Evolutionary conservation across 2,888 invertebrate species (phyloP), one percentile per base, ranked within the genome.

Genomic region (Eupithecia insigniata): DNA sequence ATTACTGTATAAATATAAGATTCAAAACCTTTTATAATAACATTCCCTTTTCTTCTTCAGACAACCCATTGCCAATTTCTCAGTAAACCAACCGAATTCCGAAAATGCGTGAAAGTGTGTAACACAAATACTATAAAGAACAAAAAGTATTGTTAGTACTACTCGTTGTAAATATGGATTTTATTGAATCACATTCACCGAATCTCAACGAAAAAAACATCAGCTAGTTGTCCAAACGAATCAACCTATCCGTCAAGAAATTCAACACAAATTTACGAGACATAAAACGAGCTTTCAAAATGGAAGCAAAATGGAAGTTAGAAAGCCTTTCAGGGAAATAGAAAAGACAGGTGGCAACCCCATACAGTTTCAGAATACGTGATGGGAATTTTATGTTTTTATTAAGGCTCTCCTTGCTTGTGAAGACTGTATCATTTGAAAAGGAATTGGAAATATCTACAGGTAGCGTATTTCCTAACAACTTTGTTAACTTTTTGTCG

Each of bases 181-280:
- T 62, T 32, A 62, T 62, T 62, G n/a, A 70, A 70, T 70, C 61
- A 36, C 34, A 66, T 30, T 46, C 65, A 69, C 28, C 66, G 58
- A 58, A 55, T 70, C 36, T 66, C 66, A 51, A 36, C 69, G 69
- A 55, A 67, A 67, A 73, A 77, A 77, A 72, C 73, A 69, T 70
- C 75, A 69, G 39, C 62, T 70, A 77, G 61, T 73, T 62, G 61
- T 62, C 61, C 61, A 34, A 62, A 62, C 61, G 16, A 62, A 62
- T 62, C 61, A 62, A 18, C 34, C 83, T 80, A 88, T 89, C 85
- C 81, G 79, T 90, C 89, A 88, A 32, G 32, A 60, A 39, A 36
- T 64, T 39, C 64, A 14, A 64, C 86, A 89, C 90, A 90, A 90
- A 90, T 91, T 86, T 81, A 76, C 80, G 79, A 82, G 88, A 86